phyloP scores from a whole-genome alignment of 2,888 invertebrate species.

The Yponomeuta plumbellus region DNA sequence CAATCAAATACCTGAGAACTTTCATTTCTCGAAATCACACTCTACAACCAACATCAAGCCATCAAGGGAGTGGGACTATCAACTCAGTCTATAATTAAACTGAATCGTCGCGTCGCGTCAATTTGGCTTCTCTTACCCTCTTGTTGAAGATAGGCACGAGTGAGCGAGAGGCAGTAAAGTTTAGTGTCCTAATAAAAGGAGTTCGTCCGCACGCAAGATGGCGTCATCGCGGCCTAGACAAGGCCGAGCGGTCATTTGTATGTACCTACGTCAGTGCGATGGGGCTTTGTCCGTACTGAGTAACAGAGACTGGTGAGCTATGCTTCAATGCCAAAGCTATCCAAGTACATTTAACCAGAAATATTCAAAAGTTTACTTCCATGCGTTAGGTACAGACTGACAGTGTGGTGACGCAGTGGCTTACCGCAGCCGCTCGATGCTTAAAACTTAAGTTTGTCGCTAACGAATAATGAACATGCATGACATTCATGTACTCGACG shows the following conservation, averaged over 20 bases:
- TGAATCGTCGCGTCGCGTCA: constrained; percentile 29
- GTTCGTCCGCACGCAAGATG: constrained; percentile 61
- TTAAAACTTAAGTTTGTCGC: no score
- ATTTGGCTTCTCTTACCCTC: constrained; percentile 37
- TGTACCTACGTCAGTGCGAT: constrained; percentile 36
- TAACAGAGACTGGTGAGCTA: not conserved
- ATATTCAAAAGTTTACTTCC: no score
- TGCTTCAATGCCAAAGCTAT: not conserved
- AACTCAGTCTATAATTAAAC: constrained; percentile 41
- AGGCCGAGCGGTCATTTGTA: constrained; percentile 73
- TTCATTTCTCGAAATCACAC: not conserved
- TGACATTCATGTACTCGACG: no score
- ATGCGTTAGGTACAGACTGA: no score
- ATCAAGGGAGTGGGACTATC: constrained; percentile 30
- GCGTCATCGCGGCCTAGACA: constrained; percentile 75
- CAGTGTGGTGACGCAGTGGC: no score
- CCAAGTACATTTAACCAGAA: no score
- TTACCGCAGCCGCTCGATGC: no score
- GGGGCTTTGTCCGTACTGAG: constrained; percentile 1
- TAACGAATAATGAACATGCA: no score
- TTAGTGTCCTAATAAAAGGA: constrained; percentile 62
- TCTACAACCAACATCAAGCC: constrained; percentile 21
- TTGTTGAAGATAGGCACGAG: constrained; percentile 21
- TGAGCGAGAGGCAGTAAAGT: constrained; percentile 51
- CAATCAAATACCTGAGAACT: not conserved